Evolutionary conservation across 2,113 vertebrate species (phyloP).

Genomic region (Leptobrachium ailaonicum): DNA sequence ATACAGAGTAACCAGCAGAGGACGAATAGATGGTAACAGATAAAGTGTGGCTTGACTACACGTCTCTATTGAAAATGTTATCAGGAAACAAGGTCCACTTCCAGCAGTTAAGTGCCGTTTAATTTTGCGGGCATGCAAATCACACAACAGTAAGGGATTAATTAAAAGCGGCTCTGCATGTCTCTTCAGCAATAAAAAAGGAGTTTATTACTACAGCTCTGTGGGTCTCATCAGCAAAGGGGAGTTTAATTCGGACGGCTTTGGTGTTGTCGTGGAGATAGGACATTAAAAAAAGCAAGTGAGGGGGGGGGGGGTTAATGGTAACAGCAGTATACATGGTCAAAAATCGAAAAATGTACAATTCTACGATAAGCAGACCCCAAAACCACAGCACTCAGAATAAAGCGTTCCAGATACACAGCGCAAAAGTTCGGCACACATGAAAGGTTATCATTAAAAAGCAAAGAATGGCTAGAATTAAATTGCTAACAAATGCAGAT

Average conservation of each 20-base stretch:
- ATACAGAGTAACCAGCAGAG: too few relatives aligned
- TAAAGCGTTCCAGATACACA: too few relatives aligned
- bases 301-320: background rate
- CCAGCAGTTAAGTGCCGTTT: constrained; percentile 38
- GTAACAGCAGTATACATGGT: constrained; percentile 4
- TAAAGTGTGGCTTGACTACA: too few relatives aligned
- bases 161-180: constrained; percentile 48
- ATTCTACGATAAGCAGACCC: background rate
- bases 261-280: constrained; percentile 37
- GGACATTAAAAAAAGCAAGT: constrained; percentile 20
- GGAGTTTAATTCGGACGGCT: constrained; percentile 44
- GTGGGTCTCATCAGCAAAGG: constrained; percentile 47
- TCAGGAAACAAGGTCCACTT: constrained; percentile 31
- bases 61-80: too few relatives aligned
- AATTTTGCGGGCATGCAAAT: constrained; percentile 47
- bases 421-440: too few relatives aligned
- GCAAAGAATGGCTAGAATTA: too few relatives aligned
- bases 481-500: too few relatives aligned
- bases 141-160: constrained; percentile 44
- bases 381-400: background rate
- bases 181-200: constrained; percentile 50
- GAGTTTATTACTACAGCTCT: constrained; percentile 47
- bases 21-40: too few relatives aligned
- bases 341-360: background rate
- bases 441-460: too few relatives aligned